Evolutionary conservation across 1,140 invertebrate species (phyloP).

Genomic region (Neodiprion virginianus): DNA sequence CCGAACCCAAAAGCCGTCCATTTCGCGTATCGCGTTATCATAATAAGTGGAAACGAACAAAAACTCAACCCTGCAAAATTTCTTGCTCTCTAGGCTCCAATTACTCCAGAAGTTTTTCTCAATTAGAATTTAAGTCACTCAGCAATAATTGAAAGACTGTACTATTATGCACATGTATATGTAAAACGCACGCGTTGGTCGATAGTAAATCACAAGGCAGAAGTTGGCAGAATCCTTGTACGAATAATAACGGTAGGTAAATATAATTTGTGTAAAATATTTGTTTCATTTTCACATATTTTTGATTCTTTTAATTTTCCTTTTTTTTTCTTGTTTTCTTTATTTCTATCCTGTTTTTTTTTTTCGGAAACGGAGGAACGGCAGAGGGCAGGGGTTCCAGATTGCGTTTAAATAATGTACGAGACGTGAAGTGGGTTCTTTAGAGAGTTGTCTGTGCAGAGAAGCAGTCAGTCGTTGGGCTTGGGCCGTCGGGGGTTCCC

Average conservation of each 20-base stretch:
- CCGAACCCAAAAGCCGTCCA: not conserved
- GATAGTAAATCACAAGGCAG: not conserved
- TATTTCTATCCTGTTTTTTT: not conserved
- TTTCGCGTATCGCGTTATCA: not conserved
- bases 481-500: not conserved
- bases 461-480: not conserved
- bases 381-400: constrained; percentile 5
- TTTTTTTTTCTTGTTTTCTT: not conserved
- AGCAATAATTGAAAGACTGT: not conserved
- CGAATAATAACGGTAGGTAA: not conserved
- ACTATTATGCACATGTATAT: not conserved
- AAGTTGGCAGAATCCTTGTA: not conserved
- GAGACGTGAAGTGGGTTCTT: not conserved
- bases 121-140: not conserved
- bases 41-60: not conserved
- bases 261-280: too few relatives aligned
- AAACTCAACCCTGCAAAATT: too few relatives aligned
- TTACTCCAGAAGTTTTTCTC: not conserved
- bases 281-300: too few relatives aligned
- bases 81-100: not conserved
- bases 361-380: not conserved
- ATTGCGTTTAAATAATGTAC: constrained; percentile 13
- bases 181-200: not conserved
- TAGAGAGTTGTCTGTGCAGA: not conserved
- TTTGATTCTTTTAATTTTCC: not conserved